Base-by-base conservation (phyloP, 2,888 invertebrate genomes). In the Clostera curtula region DNA sequence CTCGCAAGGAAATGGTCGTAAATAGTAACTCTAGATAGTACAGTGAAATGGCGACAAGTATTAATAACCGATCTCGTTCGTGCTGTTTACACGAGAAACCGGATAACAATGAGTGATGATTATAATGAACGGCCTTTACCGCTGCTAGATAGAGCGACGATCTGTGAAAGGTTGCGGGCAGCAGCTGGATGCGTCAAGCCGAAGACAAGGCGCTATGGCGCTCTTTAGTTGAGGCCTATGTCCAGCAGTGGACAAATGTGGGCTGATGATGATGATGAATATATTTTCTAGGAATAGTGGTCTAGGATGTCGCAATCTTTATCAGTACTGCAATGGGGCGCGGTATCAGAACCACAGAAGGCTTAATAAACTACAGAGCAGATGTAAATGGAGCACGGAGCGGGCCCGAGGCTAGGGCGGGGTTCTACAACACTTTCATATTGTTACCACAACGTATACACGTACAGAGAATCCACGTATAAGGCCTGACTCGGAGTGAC, bases 381-480 rank as follows among this genome's bases (percentile, higher is more conserved):
- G 80, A 82, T 82, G 79, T 77, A 80, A 82, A 79, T 82, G 72
- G 80, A 77, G 64, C 80, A 69, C 59, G 55, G 60, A 61, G 68
- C 65, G 48, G 40, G 72, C 79, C 69, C 69, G 75, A 75, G 80
- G 82, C 77, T 74, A 73, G 80, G 82, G 82, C 82, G 82, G 80
- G 80, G 79, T 68, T 64, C 73, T 68, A 76, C 75, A 77, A 79
- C 82, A 82, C 82, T 82, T 80, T 83, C 82, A 80, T 80, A 76
- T 80, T 80, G 79, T 77, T 50, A 49, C 51, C 48, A 51, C 55
- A 52, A 55, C 41, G 49, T 49, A n/a, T n/a, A n/a, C n/a, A n/a
- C n/a, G n/a, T n/a, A n/a, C n/a, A n/a, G n/a, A n/a, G n/a, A n/a
- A n/a, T n/a, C n/a, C n/a, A n/a, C n/a, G n/a, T n/a, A n/a, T n/a